These are phyloP conservation scores for Lasioglossum marginatum DNA, from an alignment of 2,888 invertebrate species.

Conservation along the genomic window DNA sequence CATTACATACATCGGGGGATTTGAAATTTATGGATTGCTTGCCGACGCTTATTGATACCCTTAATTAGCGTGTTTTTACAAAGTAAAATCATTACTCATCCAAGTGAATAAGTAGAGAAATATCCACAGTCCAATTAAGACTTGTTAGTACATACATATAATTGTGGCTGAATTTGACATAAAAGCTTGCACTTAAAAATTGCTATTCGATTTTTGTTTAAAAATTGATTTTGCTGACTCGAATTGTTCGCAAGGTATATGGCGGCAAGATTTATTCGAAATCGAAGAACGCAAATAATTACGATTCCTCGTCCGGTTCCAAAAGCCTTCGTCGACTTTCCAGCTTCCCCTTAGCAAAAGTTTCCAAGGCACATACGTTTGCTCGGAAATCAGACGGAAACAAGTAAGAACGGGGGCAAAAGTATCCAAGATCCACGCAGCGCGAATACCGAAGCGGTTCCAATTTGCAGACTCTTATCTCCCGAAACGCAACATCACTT, in stretches of 20 bases:
- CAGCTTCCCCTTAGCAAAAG: background rate
- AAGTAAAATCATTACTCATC: background rate
- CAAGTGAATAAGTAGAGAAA: background rate
- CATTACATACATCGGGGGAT: conserved; percentile 18
- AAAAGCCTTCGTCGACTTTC: background rate
- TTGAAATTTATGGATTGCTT: conserved; percentile 24
- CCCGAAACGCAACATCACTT: conserved; percentile 58
- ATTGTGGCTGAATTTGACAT: too few relatives aligned
- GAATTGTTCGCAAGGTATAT: background rate
- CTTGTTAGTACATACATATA: too few relatives aligned
- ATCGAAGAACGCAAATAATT: conserved; percentile 6
- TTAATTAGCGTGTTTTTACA: conserved; percentile 27
- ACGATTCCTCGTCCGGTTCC: background rate
- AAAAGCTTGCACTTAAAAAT: background rate
- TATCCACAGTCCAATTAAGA: too few relatives aligned
- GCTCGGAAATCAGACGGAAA: conserved; percentile 47
- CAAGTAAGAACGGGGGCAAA: conserved; percentile 45
- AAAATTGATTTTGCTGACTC: background rate
- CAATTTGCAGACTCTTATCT: conserved; percentile 57
- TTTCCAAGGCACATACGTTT: conserved; percentile 32
- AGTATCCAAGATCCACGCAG: conserved; percentile 47
- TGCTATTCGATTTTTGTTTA: background rate
- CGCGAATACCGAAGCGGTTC: conserved; percentile 51
- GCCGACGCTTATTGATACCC: background rate
- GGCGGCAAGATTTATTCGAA: background rate